These are phyloP conservation scores for Phaonia tiefii DNA, from an alignment of 2,888 invertebrate genomes.

Conservation along the genomic window DNA sequence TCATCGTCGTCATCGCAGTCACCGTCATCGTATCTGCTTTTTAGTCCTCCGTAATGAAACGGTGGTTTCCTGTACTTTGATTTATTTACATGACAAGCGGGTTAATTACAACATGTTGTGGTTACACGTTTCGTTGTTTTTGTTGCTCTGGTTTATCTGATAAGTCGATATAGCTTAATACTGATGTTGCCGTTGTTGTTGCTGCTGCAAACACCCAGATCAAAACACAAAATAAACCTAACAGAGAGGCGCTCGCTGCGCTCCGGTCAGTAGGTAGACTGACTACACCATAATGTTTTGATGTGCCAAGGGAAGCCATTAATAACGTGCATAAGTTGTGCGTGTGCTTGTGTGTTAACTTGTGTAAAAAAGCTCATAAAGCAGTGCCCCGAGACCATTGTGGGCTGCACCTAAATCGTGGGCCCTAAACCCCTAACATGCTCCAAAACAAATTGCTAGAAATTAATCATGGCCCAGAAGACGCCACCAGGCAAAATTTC, in stretches of 20 bases:
- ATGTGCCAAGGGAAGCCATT: too few relatives aligned
- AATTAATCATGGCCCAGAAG: constrained; percentile 61
- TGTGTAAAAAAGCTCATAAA: constrained; percentile 21
- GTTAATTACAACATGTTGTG: constrained; percentile 71
- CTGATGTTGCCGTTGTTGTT: constrained; percentile 4
- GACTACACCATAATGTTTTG: constrained; percentile 2
- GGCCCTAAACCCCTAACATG: not conserved
- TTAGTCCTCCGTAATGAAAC: constrained; percentile 68
- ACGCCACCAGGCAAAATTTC: constrained; percentile 52
- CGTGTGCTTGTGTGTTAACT: too few relatives aligned
- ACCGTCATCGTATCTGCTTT: constrained; percentile 37
- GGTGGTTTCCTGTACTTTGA: constrained; percentile 64
- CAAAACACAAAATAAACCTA: constrained; percentile 27
- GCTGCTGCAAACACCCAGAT: constrained; percentile 55
- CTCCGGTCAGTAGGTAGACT: constrained; percentile 1
- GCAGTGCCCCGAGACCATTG: constrained; percentile 54
- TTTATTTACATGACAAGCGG: constrained; percentile 70
- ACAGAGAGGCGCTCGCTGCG: not conserved
- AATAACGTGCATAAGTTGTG: too few relatives aligned
- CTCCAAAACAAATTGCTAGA: constrained; percentile 59
- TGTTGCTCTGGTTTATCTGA: constrained; percentile 52
- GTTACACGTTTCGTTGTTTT: constrained; percentile 66
- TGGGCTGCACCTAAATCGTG: constrained; percentile 27
- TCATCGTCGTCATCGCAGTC: constrained; percentile 45
- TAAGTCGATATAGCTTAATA: constrained; percentile 16